phyloP scores from a whole-genome alignment of 2,797 vertebrate species.

The Chelonia mydas region DNA sequence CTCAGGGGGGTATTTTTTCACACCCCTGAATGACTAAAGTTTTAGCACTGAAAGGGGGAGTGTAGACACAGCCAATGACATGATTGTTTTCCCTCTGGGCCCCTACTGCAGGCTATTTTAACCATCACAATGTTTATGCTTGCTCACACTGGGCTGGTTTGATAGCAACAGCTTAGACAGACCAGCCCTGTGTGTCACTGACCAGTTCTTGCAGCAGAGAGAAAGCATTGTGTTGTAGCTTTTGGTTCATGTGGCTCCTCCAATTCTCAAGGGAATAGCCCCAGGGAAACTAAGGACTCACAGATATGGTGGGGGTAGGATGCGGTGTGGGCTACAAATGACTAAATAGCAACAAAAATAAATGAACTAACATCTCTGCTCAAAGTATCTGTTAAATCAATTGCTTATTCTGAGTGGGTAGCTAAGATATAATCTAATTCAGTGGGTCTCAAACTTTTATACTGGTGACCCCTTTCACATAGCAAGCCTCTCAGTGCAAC shows the following conservation, averaged over 20 bases:
- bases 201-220: slow-evolving; percentile 16
- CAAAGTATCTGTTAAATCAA: slow-evolving; percentile 55
- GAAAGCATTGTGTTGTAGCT: neutral
- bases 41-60: no score
- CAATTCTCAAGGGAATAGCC: slow-evolving; percentile 54
- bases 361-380: slow-evolving; percentile 49
- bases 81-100: slow-evolving; percentile 1
- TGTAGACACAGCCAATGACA: neutral
- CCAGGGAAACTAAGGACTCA: slow-evolving; percentile 74
- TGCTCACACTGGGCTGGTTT: slow-evolving; percentile 35
- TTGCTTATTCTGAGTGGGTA: slow-evolving; percentile 42
- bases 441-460: no score
- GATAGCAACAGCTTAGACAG: neutral
- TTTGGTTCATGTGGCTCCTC: slow-evolving; percentile 40
- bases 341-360: slow-evolving; percentile 26
- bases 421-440: slow-evolving; percentile 40
- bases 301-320: slow-evolving; percentile 48
- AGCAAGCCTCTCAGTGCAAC: no score
- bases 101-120: neutral
- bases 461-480: no score
- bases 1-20: no score
- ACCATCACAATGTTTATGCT: slow-evolving; percentile 5
- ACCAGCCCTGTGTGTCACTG: neutral
- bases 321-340: slow-evolving; percentile 42
- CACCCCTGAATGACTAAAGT: no score